phyloP scores from a whole-genome alignment of 2,888 invertebrate genomes.

The Automeris io region DNA sequence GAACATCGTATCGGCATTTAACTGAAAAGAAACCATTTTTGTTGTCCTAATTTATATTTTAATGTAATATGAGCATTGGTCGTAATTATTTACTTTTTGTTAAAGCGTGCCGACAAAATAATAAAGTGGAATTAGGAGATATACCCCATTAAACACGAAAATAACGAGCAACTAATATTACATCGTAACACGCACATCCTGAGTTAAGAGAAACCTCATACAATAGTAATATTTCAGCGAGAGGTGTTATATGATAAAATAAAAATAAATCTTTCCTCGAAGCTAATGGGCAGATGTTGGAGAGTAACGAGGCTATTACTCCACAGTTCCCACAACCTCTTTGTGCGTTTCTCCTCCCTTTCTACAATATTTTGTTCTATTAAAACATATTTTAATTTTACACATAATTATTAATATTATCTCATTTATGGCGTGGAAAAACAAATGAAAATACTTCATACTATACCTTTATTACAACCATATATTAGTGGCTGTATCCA shows the following conservation, averaged over 20 bases:
- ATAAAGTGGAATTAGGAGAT: neutral
- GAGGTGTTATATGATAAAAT: slow-evolving; percentile 9
- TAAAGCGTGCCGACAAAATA: slow-evolving; percentile 7
- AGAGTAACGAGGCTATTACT: slow-evolving; percentile 18
- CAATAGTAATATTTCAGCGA: slow-evolving; percentile 7
- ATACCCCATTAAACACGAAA: slow-evolving; percentile 17
- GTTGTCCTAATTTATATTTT: too few species aligned
- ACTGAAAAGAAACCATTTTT: too few species aligned
- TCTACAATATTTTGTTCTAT: slow-evolving; percentile 2
- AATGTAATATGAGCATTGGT: too few species aligned
- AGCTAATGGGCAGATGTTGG: slow-evolving; percentile 10
- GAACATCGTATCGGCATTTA: too few species aligned
- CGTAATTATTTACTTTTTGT: too few species aligned
- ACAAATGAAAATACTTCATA: too few species aligned
- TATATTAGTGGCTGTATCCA: too few species aligned
- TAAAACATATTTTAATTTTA: neutral
- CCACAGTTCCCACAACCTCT: slow-evolving; percentile 5
- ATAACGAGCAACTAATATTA: slow-evolving; percentile 22
- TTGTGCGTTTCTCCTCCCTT: slow-evolving; percentile 2
- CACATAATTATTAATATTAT: too few species aligned
- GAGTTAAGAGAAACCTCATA: slow-evolving; percentile 15
- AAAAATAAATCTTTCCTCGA: slow-evolving; percentile 15
- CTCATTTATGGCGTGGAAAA: too few species aligned
- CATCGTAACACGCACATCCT: slow-evolving; percentile 26
- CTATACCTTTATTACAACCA: too few species aligned